These are phyloP conservation scores for Phrynocephalus forsythii DNA, from an alignment of 2,797 vertebrate genomes.

Conservation along the genomic window DNA sequence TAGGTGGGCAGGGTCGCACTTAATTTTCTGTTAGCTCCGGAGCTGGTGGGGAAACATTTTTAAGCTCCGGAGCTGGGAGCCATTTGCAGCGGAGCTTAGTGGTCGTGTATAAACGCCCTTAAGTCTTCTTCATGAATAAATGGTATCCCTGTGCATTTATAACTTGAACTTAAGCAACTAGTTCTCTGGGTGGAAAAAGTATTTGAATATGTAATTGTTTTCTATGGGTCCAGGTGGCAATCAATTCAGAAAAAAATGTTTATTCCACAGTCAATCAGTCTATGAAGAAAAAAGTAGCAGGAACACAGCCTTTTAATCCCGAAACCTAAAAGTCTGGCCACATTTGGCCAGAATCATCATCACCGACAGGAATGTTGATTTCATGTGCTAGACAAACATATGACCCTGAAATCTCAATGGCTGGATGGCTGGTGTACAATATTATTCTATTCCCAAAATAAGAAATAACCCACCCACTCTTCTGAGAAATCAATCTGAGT, in stretches of 20 bases:
- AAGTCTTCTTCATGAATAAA: neutral
- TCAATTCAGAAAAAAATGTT: neutral
- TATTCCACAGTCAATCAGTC: neutral
- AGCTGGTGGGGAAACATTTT: too few relatives aligned
- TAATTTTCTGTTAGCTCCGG: too few relatives aligned
- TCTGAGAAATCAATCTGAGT: neutral
- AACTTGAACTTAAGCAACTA: neutral
- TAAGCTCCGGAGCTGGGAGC: too few relatives aligned
- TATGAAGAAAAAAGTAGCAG: neutral
- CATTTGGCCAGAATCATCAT: neutral
- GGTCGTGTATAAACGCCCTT: too few relatives aligned
- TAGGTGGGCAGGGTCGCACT: too few relatives aligned
- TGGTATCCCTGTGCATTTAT: neutral
- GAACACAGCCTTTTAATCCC: neutral
- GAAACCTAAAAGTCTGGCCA: neutral
- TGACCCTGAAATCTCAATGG: neutral
- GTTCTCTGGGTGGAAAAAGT: conserved; percentile 15
- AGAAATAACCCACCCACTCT: neutral
- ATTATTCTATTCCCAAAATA: conserved; percentile 20
- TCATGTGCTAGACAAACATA: neutral
- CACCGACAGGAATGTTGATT: conserved; percentile 1
- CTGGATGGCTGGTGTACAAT: neutral
- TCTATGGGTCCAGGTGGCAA: conserved; percentile 15
- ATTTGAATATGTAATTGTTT: conserved; percentile 1
- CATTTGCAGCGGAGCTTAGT: too few relatives aligned